Evolutionary conservation across 2,888 invertebrate species (phyloP).

Genomic region (Synergus gifuensis): DNA sequence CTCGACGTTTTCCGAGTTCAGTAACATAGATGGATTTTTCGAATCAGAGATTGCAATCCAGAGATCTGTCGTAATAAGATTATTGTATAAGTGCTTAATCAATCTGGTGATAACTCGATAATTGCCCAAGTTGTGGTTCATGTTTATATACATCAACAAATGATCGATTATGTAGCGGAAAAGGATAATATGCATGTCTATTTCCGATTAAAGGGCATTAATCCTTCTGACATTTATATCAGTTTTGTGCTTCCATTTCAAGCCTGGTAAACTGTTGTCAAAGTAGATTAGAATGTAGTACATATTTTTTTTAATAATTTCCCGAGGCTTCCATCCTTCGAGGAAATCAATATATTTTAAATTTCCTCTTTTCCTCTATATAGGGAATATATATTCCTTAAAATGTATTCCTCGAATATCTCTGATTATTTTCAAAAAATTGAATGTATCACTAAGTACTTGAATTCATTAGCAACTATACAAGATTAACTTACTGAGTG

Average conservation of each 20-base stretch:
- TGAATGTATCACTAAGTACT: not conserved
- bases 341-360: too few relatives aligned
- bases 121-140: conserved; percentile 50
- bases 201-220: not conserved
- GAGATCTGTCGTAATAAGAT: conserved; percentile 54
- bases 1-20: conserved; percentile 12
- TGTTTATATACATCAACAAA: conserved; percentile 9
- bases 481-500: conserved; percentile 28
- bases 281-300: too few relatives aligned
- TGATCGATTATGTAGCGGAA: not conserved
- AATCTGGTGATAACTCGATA: conserved; percentile 58
- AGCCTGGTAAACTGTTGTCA: too few relatives aligned
- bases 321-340: too few relatives aligned
- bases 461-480: conserved; percentile 4
- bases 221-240: not conserved
- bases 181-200: not conserved
- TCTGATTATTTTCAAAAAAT: not conserved
- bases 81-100: conserved; percentile 52
- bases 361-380: too few relatives aligned
- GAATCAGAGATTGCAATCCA: conserved; percentile 50
- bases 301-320: too few relatives aligned
- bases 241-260: too few relatives aligned
- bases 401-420: too few relatives aligned
- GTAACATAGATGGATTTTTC: conserved; percentile 12
- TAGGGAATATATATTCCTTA: too few relatives aligned